Conservation (phyloP, 1,140 invertebrate genomes). For the Heliconius melpomene region DNA sequence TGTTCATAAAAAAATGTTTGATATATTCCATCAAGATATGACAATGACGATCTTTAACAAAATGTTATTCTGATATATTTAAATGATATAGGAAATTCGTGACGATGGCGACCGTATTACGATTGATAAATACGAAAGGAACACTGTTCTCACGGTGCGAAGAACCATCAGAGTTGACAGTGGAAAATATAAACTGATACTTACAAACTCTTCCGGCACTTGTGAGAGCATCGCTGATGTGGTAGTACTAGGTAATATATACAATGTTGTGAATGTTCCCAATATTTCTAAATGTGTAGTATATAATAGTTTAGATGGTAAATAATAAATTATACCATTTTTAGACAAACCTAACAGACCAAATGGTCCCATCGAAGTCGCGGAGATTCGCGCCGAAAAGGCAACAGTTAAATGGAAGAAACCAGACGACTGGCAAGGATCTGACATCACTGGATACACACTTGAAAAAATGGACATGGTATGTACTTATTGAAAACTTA, state of each 20-base stretch:
- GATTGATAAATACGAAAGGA: slow-evolving; percentile 94
- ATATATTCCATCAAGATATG: slow-evolving; percentile 24
- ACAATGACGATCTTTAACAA: too few relatives aligned
- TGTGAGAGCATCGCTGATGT: slow-evolving; percentile 93
- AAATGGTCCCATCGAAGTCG: slow-evolving; percentile 91
- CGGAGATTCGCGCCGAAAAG: slow-evolving; percentile 94
- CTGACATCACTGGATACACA: slow-evolving; percentile 96
- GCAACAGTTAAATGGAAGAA: slow-evolving; percentile 97
- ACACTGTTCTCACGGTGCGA: slow-evolving; percentile 94
- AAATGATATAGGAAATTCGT: slow-evolving; percentile 60
- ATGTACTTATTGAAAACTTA: slow-evolving; percentile 26
- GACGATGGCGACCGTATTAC: slow-evolving; percentile 85
- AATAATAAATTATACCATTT: slow-evolving; percentile 35
- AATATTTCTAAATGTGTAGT: not conserved
- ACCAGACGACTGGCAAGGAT: slow-evolving; percentile 96
- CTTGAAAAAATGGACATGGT: slow-evolving; percentile 97
- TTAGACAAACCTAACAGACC: slow-evolving; percentile 92
- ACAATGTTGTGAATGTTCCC: not conserved
- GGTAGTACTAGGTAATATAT: slow-evolving; percentile 88
- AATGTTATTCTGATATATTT: not conserved
- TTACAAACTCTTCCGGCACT: slow-evolving; percentile 92
- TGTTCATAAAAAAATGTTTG: too few relatives aligned
- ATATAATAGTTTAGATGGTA: not conserved
- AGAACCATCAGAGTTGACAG: slow-evolving; percentile 93
- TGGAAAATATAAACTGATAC: slow-evolving; percentile 92